phyloP scores from a whole-genome alignment of 2,888 invertebrate species.

The Atherix ibis region DNA sequence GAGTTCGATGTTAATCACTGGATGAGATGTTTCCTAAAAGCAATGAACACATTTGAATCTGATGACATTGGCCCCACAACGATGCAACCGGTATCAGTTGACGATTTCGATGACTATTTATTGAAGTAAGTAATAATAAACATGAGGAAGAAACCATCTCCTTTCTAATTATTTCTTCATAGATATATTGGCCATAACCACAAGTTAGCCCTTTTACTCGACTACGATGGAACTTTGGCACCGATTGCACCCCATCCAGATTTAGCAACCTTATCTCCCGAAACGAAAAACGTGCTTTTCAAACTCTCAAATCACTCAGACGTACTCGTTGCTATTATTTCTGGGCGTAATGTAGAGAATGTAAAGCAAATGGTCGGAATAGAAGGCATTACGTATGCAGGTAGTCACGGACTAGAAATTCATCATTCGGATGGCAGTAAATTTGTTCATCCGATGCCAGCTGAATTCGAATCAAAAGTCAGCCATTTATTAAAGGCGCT shows the following conservation, averaged over 20 bases:
- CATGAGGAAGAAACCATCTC: neutral
- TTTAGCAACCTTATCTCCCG: slow-evolving; percentile 67
- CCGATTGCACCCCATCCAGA: slow-evolving; percentile 83
- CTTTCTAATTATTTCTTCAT: slow-evolving; percentile 14
- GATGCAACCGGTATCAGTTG: slow-evolving; percentile 80
- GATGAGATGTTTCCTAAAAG: slow-evolving; percentile 76
- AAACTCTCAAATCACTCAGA: slow-evolving; percentile 71
- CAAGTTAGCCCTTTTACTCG: slow-evolving; percentile 66
- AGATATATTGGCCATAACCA: slow-evolving; percentile 77
- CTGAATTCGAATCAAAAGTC: slow-evolving; percentile 66
- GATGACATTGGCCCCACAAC: slow-evolving; percentile 70
- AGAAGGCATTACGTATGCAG: slow-evolving; percentile 79
- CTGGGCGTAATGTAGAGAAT: slow-evolving; percentile 73
- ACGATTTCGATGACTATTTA: slow-evolving; percentile 79
- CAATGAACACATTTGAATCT: slow-evolving; percentile 71
- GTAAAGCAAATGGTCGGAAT: slow-evolving; percentile 84
- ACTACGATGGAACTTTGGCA: slow-evolving; percentile 79
- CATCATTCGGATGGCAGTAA: slow-evolving; percentile 79
- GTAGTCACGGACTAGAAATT: slow-evolving; percentile 78
- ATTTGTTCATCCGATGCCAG: slow-evolving; percentile 82
- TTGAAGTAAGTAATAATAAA: slow-evolving; percentile 46
- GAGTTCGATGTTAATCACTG: slow-evolving; percentile 74
- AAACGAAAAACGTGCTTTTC: slow-evolving; percentile 70
- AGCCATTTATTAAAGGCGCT: slow-evolving; percentile 58
- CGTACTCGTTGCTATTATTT: slow-evolving; percentile 74